Evolutionary conservation across 1,140 invertebrate species (phyloP).

Genomic region (Doryteuthis pealeii): DNA sequence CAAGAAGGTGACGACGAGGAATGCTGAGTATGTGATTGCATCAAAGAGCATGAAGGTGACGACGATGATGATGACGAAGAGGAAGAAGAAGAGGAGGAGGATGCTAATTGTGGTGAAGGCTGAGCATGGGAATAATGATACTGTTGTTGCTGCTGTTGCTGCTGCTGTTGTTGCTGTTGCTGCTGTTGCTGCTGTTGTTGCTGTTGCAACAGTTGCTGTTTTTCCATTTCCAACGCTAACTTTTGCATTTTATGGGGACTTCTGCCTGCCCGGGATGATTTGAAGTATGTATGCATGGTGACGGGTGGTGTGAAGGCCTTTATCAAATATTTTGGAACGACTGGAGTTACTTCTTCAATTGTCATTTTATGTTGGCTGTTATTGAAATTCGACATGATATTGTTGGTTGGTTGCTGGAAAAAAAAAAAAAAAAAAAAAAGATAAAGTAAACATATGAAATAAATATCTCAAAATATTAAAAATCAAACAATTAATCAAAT

Average conservation of each 20-base stretch:
- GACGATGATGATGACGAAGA: neutral
- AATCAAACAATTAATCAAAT: no score
- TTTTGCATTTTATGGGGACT: neutral
- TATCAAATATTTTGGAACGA: conserved; percentile 36
- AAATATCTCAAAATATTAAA: no score
- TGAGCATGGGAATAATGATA: neutral
- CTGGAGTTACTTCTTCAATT: conserved; percentile 36
- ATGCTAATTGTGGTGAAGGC: neutral
- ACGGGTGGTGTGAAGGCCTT: conserved; percentile 48
- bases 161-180: neutral
- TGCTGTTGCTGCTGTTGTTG: neutral
- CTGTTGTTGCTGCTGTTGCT: neutral
- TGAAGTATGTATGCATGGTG: conserved; percentile 53
- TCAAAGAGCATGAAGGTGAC: neutral
- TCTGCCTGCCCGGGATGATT: conserved; percentile 25
- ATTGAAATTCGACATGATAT: neutral
- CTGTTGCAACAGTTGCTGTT: neutral
- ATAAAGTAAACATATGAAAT: neutral
- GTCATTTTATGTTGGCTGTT: conserved; percentile 13
- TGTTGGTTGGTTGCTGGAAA: neutral
- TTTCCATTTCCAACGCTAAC: neutral
- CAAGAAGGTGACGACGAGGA: neutral
- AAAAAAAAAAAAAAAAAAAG: neutral
- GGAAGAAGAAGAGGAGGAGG: no score
- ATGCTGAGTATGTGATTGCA: neutral